Evolutionary conservation across 2,113 vertebrate species (phyloP), one percentile per base, ranked within the genome.

Genomic region (Callithrix jacchus): DNA sequence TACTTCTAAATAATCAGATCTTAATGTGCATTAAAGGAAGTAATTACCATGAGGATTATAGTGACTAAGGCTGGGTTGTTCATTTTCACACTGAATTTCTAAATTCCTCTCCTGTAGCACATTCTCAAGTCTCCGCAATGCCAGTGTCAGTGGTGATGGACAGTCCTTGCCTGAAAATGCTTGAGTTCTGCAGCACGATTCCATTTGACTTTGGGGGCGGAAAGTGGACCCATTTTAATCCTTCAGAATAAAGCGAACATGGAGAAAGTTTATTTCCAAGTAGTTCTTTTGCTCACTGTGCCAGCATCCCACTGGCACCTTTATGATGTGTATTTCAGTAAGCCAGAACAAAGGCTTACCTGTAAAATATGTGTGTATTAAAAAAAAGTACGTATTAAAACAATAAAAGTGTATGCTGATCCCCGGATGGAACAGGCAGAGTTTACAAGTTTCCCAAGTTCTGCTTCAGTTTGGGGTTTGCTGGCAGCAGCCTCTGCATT

Each of bases 121-220:
- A 1, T 45, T n/a, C 52, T 49, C 42, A 40, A 14, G 21, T 25
- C 25, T 8, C 37, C 32, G 17, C 49, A 47, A 27, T 6, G 5
- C 70, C n/a, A 30, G 18, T 0, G n/a, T 45, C 49, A 4, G 3
- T 20, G 9, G 2, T 17, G 5, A 61, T 8, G 5, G 10, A 16
- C 8, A 11, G 5, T 40, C 79, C 66, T 81, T 49, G 35, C 40
- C 80, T 4, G 37, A 56, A 76, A 18, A 32, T 16, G 35, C 64
- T 16, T 18, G 12, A 37, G 5, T 79, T 17, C 35, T 12, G 13
- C 2, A 37, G 4, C 21, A 9, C 30, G 10, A 7, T 25, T 64
- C n/a, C 4, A 25, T 54, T 54, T 23, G 61, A 49, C n/a, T 71
- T 21, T 18, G 17, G 68, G 4, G 25, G 30, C 1, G 58, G 47